A percentile compares a stretch with the other conserved stretches of the same genome.
These are phyloP conservation scores for Dicerorhinus sumatrensis DNA, from an alignment of 2,113 vertebrate genomes.

Conservation along the genomic window DNA sequence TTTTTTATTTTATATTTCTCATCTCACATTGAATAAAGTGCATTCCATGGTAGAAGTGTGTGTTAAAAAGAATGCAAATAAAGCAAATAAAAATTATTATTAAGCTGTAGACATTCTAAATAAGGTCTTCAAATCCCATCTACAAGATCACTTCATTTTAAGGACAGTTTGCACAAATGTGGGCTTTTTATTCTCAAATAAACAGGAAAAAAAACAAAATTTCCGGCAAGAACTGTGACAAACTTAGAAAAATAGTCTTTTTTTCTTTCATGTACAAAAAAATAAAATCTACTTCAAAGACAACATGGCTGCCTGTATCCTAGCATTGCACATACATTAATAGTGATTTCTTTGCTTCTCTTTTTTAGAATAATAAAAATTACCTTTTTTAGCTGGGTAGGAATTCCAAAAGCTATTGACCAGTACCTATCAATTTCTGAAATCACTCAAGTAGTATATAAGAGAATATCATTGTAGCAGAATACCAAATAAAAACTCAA, in stretches of 20 bases:
- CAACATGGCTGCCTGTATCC: neutral
- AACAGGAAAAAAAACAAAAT: neutral
- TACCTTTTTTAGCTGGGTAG: neutral
- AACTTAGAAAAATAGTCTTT: neutral
- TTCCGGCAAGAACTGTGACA: neutral
- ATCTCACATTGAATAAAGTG: neutral
- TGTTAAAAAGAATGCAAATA: slow-evolving; percentile 2
- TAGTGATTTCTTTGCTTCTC: neutral
- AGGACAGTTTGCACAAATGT: neutral
- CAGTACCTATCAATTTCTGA: neutral
- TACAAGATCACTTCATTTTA: neutral
- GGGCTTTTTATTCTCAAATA: neutral
- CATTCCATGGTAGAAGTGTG: neutral
- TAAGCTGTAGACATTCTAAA: neutral
- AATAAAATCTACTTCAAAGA: slow-evolving; percentile 26
- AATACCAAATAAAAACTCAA: neutral
- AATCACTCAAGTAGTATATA: neutral
- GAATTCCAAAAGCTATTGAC: slow-evolving; percentile 3
- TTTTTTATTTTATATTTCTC: neutral
- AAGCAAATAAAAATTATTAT: slow-evolving; percentile 12
- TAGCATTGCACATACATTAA: neutral
- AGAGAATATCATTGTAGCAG: neutral
- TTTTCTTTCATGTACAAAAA: neutral
- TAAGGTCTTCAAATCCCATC: neutral
- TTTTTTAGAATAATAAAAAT: slow-evolving; percentile 42